These are phyloP conservation scores for Apamea epomidion DNA, from an alignment of 2,888 invertebrate species.

Conservation along the genomic window DNA sequence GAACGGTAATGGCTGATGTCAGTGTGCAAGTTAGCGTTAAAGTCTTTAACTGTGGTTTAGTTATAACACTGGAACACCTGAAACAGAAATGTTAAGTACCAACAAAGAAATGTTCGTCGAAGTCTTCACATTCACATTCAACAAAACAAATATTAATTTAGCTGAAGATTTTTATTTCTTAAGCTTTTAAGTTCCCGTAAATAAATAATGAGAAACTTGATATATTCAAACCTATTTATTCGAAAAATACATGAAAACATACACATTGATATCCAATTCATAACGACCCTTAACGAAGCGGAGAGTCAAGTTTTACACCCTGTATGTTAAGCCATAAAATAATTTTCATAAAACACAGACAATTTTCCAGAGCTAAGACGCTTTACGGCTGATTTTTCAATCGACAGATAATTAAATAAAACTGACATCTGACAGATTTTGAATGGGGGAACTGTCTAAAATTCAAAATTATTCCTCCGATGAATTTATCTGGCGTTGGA, in stretches of 20 bases:
- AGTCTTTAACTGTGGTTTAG: slow-evolving; percentile 62
- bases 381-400: neutral
- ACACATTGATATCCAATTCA: neutral
- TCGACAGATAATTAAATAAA: too few relatives aligned
- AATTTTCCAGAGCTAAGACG: too few relatives aligned
- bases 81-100: slow-evolving; percentile 64
- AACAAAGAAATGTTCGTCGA: slow-evolving; percentile 10
- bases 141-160: neutral
- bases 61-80: slow-evolving; percentile 64
- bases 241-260: neutral
- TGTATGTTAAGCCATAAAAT: neutral
- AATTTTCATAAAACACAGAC: neutral
- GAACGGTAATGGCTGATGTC: slow-evolving; percentile 74
- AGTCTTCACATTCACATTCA: neutral
- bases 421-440: too few relatives aligned
- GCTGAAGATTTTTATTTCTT: neutral
- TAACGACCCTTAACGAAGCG: neutral
- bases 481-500: too few relatives aligned
- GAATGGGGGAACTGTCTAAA: too few relatives aligned
- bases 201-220: neutral
- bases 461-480: too few relatives aligned
- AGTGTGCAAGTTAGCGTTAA: slow-evolving; percentile 75
- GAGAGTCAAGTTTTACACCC: neutral
- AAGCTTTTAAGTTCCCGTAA: neutral
- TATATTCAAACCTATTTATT: neutral